Base-by-base conservation (phyloP, 2,113 vertebrate genomes). In the Cebidichthys violaceus region DNA sequence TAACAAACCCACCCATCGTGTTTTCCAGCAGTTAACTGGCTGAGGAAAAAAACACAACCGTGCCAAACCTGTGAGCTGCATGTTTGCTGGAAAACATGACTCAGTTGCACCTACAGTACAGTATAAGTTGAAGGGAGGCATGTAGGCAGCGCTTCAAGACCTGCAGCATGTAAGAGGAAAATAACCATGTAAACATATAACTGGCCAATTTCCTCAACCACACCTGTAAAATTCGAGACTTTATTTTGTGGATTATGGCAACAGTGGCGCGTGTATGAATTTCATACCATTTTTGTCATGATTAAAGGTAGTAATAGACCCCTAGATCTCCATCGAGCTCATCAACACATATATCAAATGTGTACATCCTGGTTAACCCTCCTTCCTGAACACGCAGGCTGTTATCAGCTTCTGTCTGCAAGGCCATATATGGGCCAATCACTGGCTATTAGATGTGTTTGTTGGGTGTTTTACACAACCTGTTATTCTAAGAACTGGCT, bases 51-150 rank as follows among this genome's bases (percentile, higher is more conserved):
- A 20, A 62, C 17, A 27, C 9, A 10, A 45, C 37, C 18, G 33
- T 31, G 91, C 77, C 78, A 89, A 78, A 88, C 29, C 62, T 81
- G 79, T 61, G 67, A 88, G 80, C 78, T 45, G 33, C 84, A 55
- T 76, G 75, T 81, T 88, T 83, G 37, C 75, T 91, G 91, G 88
- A 91, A 92, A 92, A 84, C 78, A 72, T 87, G 90, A 91, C 69
- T 87, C 84, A 83, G 85, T 2, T 82, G 70, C 75, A 89, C 64
- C 79, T 85, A 60, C 59, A 33, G 59, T 31, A 73, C 77, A 77
- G 70, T 45, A 22, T 7, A 43, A 70, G 59, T 18, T 70, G 64
- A 52, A 65, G 55, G 43, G n/a, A 72, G 66, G 35, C 69, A 55
- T 68, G 54, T 3, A 57, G 50, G 35, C 70, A 18, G 20, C 1